A percentile compares a stretch with the other conserved stretches of the same genome.
Evolutionary conservation across 2,113 vertebrate species (phyloP).

Genomic region (Xiphophorus hellerii): DNA sequence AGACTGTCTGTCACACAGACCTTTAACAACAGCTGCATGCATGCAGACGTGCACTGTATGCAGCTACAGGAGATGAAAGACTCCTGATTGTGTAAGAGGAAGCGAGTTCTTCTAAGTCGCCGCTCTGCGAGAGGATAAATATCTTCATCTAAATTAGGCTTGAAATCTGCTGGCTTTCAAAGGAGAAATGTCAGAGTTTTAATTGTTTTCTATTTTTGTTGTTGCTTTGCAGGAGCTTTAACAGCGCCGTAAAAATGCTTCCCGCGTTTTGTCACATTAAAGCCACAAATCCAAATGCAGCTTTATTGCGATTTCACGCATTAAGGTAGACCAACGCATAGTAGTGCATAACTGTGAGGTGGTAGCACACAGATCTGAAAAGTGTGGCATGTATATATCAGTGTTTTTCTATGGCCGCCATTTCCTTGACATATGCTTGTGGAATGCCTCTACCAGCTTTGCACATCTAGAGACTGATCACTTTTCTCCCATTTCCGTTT

Average conservation of each 20-base stretch:
- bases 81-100: constrained; percentile 31
- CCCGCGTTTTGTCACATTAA: neutral
- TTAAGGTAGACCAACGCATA: neutral
- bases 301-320: neutral
- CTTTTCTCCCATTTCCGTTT: neutral
- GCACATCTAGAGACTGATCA: neutral
- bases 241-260: neutral
- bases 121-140: constrained; percentile 47
- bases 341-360: neutral
- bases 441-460: neutral
- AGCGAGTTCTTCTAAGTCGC: constrained; percentile 42
- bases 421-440: neutral
- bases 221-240: constrained; percentile 20
- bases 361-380: neutral
- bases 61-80: constrained; percentile 65
- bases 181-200: constrained; percentile 29
- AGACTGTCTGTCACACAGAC: constrained; percentile 82
- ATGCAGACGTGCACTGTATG: constrained; percentile 52
- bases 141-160: constrained; percentile 51
- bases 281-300: neutral
- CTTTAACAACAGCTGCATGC: constrained; percentile 64
- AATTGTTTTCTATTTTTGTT: constrained; percentile 9
- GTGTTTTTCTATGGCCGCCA: too few species aligned
- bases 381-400: neutral
- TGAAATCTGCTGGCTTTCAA: constrained; percentile 33